Percentiles rank a stretch among this genome's conserved stretches.
Conservation (phyloP, 2,113 vertebrate genomes). For the Numenius arquata region DNA sequence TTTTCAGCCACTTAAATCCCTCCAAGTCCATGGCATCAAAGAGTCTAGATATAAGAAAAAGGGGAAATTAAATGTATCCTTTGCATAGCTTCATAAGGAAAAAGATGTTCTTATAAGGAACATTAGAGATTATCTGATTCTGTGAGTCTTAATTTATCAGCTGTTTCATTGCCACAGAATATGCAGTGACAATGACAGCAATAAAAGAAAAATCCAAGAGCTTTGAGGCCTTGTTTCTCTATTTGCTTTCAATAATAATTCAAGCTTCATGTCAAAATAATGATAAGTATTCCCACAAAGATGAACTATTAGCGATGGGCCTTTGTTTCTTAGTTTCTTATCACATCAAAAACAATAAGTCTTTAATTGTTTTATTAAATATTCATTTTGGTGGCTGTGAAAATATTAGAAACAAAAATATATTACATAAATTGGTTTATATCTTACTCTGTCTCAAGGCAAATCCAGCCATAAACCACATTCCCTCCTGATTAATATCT, state of each 20-base stretch:
- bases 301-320: conserved; percentile 67
- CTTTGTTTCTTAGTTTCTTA: conserved; percentile 58
- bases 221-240: conserved; percentile 67
- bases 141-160: conserved; percentile 62
- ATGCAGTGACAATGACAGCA: conserved; percentile 60
- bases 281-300: conserved; percentile 72
- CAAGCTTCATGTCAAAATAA: conserved; percentile 69
- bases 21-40: background rate
- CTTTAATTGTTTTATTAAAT: conserved; percentile 77
- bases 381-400: conserved; percentile 71
- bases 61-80: conserved; percentile 49
- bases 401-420: conserved; percentile 73
- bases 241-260: conserved; percentile 75
- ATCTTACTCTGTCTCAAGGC: conserved; percentile 58
- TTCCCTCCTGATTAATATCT: conserved; percentile 70
- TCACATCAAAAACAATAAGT: conserved; percentile 69
- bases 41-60: conserved; percentile 42
- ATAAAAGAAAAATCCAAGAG: conserved; percentile 63
- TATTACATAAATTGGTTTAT: conserved; percentile 68
- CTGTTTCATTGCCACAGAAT: conserved; percentile 38
- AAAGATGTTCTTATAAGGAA: conserved; percentile 47
- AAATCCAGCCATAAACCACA: conserved; percentile 59
- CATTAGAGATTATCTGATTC: conserved; percentile 50
- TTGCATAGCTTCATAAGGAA: conserved; percentile 46
- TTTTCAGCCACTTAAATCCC: background rate